These are phyloP conservation scores for Synergus umbraculus DNA, from an alignment of 2,888 invertebrate species.

Conservation along the genomic window DNA sequence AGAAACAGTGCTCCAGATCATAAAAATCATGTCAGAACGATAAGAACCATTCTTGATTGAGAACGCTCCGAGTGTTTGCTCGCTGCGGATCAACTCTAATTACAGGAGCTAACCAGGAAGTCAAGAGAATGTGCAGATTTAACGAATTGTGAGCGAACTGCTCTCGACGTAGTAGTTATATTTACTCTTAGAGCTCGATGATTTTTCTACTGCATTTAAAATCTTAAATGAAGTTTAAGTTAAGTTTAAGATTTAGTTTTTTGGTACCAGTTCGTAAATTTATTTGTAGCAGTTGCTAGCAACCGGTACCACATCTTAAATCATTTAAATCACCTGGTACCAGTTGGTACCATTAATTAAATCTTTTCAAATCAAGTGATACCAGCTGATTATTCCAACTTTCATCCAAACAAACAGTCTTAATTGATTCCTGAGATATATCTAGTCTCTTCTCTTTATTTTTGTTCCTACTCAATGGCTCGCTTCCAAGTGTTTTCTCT, in stretches of 20 bases:
- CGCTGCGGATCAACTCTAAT: conserved; percentile 24
- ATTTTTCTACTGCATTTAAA: too few species aligned
- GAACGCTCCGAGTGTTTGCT: conserved; percentile 29
- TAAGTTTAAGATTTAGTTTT: background rate
- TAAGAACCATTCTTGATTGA: conserved; percentile 25
- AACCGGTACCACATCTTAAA: background rate
- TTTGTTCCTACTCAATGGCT: background rate
- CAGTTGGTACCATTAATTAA: background rate
- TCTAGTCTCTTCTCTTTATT: background rate
- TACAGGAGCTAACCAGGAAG: conserved; percentile 38
- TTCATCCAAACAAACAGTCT: background rate
- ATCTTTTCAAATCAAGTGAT: background rate
- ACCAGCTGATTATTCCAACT: background rate
- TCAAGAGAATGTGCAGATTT: conserved; percentile 34
- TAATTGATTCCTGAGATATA: background rate
- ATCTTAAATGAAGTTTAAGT: too few species aligned
- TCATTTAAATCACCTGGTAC: background rate
- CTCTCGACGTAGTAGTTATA: background rate
- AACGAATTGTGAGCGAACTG: conserved; percentile 26
- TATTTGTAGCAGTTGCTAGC: too few species aligned
- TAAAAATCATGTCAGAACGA: conserved; percentile 17
- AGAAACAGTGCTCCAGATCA: conserved; percentile 15
- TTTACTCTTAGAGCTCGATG: background rate
- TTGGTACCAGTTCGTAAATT: background rate
- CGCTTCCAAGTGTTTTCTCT: conserved; percentile 3